phyloP scores from a whole-genome alignment of 2,113 vertebrate species.

The Myxocyprinus asiaticus region DNA sequence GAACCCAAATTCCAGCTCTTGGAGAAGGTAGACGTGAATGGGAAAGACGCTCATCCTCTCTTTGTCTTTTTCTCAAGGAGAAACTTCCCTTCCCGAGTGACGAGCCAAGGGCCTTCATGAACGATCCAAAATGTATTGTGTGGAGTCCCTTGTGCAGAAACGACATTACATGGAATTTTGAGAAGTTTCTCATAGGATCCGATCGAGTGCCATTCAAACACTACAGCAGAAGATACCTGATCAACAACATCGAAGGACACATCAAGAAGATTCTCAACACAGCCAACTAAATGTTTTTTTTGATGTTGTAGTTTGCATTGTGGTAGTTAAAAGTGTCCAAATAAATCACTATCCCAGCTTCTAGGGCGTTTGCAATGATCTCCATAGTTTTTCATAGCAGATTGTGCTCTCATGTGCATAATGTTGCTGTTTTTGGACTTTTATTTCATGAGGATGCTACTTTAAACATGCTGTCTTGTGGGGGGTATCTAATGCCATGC shows the following conservation, averaged over 20 bases:
- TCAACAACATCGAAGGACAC: conserved; percentile 78
- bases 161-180: conserved; percentile 84
- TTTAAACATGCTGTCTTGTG: conserved; percentile 58
- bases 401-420: conserved; percentile 62
- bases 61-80: conserved; percentile 77
- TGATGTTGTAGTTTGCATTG: not conserved
- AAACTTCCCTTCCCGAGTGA: conserved; percentile 78
- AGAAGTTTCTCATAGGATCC: conserved; percentile 81
- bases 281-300: conserved; percentile 49
- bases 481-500: conserved; percentile 69
- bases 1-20: conserved; percentile 81
- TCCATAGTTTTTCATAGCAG: not conserved
- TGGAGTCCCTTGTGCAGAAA: conserved; percentile 83
- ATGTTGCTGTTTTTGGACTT: conserved; percentile 63
- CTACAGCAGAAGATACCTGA: conserved; percentile 80
- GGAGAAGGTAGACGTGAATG: conserved; percentile 87
- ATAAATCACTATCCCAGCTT: not conserved
- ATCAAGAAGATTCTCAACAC: conserved; percentile 75
- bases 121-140: conserved; percentile 76
- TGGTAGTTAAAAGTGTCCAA: not conserved
- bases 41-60: conserved; percentile 77
- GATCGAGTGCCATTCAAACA: conserved; percentile 80
- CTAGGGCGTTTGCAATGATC: not conserved
- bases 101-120: conserved; percentile 73
- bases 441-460: conserved; percentile 75